These are phyloP conservation scores for Pandion haliaetus DNA, from an alignment of 2,113 vertebrate genomes.

Conservation along the genomic window DNA sequence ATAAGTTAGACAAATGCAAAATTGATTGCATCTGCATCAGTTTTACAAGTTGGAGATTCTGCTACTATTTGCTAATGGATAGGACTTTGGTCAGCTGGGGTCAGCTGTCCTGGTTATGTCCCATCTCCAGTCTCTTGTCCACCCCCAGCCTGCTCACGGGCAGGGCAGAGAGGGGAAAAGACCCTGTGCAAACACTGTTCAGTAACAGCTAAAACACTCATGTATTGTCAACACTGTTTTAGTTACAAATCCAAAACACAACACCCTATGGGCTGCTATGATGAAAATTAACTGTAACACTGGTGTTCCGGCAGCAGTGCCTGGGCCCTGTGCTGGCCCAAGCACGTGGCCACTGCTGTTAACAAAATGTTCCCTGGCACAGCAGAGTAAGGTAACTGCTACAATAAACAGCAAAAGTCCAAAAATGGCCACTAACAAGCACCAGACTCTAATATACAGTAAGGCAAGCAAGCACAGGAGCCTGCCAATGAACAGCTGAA, in stretches of 20 bases:
- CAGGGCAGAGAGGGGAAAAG: neutral
- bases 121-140: neutral
- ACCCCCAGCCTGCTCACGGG: neutral
- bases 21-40: neutral
- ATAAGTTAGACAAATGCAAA: neutral
- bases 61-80: neutral
- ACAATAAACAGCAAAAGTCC: neutral
- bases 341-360: neutral
- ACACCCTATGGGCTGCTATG: rapidly evolving
- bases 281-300: neutral
- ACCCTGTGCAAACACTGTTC: neutral
- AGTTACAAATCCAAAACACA: neutral
- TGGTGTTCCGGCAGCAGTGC: neutral
- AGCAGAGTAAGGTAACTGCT: neutral
- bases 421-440: neutral
- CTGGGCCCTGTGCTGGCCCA: neutral
- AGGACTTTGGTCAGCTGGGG: neutral
- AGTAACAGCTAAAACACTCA: neutral
- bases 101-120: neutral
- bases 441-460: neutral
- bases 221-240: neutral
- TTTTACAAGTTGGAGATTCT: neutral
- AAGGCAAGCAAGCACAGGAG: neutral
- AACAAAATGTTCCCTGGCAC: neutral
- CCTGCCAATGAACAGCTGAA: neutral